Evolutionary conservation across 2,888 invertebrate genomes (phyloP), one percentile per base, ranked within the genome.

Genomic region (Pterostichus niger): DNA sequence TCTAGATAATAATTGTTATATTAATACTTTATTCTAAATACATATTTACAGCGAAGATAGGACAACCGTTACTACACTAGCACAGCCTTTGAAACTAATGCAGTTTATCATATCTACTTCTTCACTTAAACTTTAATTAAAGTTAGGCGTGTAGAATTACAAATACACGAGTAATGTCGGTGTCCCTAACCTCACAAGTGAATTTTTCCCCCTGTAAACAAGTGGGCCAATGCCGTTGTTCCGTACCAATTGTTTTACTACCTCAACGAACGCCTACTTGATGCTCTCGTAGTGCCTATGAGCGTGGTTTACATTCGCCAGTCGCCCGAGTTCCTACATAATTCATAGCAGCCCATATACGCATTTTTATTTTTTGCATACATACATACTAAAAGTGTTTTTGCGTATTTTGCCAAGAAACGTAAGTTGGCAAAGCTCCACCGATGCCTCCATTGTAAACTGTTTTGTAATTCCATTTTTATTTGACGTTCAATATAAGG

Each of bases 211-310:
- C 17, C 31, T 6, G 44, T 61, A 40, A 11, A 79, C 61, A 79
- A 79, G 17, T 79, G 35, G 61, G 79, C 79, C 79, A 79, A 79
- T 79, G 79, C 46, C 64, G 56, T 64, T 24, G 79, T 79, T 64
- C 79, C 79, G 79, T 79, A 46, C 79, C 79, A 79, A 79, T 79
- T 79, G 79, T 64, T 79, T 79, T 61, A 79, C 78, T 61, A 56
- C 56, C 61, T 33, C 64, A 33, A 40, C 64, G 33, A 31, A 10
- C 64, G 35, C 64, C 64, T 33, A 64, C 64, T 64, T 64, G 64
- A 64, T 33, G 64, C 35, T 64, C 49, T 49, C 10, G 49, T 13
- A 13, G 11, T 13, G 49, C n/a, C 13, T 49, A 49, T 40, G 40
- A 40, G 40, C 59, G 64, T 13, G 64, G 13, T 64, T 64, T 64